Evolutionary conservation across 1,140 invertebrate species (phyloP), one percentile per base, ranked within the genome.

Genomic region (Bombus affinis): DNA sequence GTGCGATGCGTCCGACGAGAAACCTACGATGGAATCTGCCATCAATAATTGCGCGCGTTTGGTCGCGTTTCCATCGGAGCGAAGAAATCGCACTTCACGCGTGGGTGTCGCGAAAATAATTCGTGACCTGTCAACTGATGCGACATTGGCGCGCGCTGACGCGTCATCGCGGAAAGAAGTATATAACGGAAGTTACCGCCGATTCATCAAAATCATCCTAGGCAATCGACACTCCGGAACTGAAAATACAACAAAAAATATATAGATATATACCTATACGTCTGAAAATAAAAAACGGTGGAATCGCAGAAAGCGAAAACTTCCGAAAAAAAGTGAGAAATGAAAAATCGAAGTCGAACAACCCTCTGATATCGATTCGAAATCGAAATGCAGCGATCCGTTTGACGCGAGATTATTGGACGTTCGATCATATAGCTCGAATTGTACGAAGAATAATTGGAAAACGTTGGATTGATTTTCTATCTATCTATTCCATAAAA

Each of bases 201-300:
- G 81, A 82, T 82, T 82, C 81, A 82, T 82, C 81, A 82, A 82
- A 82, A 75, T 75, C 81, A 53, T 59, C 71, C 71, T 82, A 42
- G 71, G n/a, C 81, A 53, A 82, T 82, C 81, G 81, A 65, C 32
- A n/a, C 42, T 35, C 22, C 39, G 73, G 73, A 75, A 57, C 22
- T 28, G 18, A 42, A 62, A 65, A 35, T 47, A 39, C 22, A 57
- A n/a, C 53, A 62, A 72, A 72, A 25, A n/a, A 57, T 47, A 47
- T 6, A 78, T 32, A 65, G 9, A 8, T 5, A n/a, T 12, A 13
- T 28, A 28, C 9, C 25, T 62, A 25, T 0, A 10, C 0, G 9
- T 8, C n/a, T 1, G 59, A 73, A 32, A 42, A 25, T 22, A 75
- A 22, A 57, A 57, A 57, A 10, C 4, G n/a, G 22, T 1, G 15